Evolutionary conservation across 2,888 invertebrate genomes (phyloP), one percentile per base, ranked within the genome.

Genomic region (Chydorus sphaericus): DNA sequence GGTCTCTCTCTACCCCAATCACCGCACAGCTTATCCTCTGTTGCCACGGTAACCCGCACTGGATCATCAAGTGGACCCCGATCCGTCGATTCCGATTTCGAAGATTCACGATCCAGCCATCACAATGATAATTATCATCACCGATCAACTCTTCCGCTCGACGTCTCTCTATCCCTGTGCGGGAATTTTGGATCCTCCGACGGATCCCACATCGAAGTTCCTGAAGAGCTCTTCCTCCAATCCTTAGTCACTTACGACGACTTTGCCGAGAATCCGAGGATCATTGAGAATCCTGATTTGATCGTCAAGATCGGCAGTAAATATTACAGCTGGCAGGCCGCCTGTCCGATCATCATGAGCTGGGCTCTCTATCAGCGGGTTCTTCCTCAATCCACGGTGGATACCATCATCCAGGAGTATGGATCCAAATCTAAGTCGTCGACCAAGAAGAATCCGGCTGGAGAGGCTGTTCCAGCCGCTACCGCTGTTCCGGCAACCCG

Each of bases 1-100:
- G 96, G 96, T 39, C 88, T 91, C 37, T 94, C 94, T 54, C 73
- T 96, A 63, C 90, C 94, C 8, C 92, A 93, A 68, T 93, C 93
- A 51, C 90, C 90, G 18, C 16, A 62, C 62, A 10, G 62, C 61
- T 14, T 63, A 61, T 10, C 63, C 62, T 37, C 62, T 5, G 44
- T 8, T 26, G 60, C 31, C 16, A 8, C 44, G 18, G 44, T 7
- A 18, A 30, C 30, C 2, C 23, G 18, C 6, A 23, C 26, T 30
- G 16, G 50, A 20, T 33, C 82, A 57, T 72, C 74, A 26, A 71
- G 73, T 26, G 73, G 74, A n/a, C 75, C 76, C 14, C 82, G 82
- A 65, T 80, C 80, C n/a, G 69, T 86, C 48, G 87, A 87, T 69
- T 86, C 85, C 7, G 88, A 88, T 68, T 87, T 84, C 66, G 88